These are phyloP conservation scores for Alligator mississippiensis DNA, from an alignment of 2,113 vertebrate species.

Conservation along the genomic window DNA sequence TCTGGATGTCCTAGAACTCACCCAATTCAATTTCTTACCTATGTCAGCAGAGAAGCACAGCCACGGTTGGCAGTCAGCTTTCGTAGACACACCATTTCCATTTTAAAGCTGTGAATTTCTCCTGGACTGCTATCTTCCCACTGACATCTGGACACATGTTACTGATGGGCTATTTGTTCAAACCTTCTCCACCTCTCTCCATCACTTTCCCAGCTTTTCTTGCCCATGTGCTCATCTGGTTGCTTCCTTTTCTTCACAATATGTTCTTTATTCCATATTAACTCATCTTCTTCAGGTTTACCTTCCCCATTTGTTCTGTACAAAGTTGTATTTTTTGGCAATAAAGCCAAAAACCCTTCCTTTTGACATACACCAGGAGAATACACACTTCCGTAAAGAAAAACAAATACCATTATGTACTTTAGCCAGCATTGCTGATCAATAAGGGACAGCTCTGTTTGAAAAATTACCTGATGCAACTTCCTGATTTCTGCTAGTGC, in stretches of 20 bases:
- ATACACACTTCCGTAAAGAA: background rate
- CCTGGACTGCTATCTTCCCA: background rate
- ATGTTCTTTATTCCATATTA: background rate
- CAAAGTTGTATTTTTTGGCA: background rate
- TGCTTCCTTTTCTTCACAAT: too few relatives aligned
- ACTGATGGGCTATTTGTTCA: background rate
- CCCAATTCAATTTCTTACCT: background rate
- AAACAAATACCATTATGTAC: background rate
- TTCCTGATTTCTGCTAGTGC: background rate
- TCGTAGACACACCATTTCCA: background rate
- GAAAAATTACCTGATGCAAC: background rate
- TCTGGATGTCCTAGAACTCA: background rate
- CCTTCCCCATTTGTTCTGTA: background rate
- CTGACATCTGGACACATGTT: background rate
- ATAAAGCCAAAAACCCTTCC: background rate
- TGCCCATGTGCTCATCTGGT: background rate
- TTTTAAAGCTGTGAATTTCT: background rate
- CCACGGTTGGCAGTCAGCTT: too few relatives aligned
- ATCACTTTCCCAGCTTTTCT: background rate
- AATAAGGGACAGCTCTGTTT: conserved; percentile 56
- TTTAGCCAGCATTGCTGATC: conserved; percentile 85
- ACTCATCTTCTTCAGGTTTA: background rate
- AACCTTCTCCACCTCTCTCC: background rate
- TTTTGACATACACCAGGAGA: background rate
- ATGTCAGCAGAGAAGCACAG: too few relatives aligned